Conservation (phyloP, 1,140 invertebrate genomes). For the Pachyrhynchus sulphureomaculatus region DNA sequence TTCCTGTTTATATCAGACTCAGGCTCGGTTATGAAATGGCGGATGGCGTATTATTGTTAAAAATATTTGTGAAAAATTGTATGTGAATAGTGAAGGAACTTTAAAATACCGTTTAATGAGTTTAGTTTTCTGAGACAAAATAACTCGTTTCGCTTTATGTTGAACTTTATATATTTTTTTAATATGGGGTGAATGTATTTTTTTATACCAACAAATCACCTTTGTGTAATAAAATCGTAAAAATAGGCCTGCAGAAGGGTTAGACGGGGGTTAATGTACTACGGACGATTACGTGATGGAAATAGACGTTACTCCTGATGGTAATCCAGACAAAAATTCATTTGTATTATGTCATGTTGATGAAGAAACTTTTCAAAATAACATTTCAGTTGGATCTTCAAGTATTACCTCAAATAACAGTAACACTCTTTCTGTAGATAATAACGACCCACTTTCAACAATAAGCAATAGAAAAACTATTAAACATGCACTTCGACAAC, state of each 20-base stretch:
- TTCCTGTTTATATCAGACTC: conserved; percentile 44
- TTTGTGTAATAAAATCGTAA: conserved; percentile 29
- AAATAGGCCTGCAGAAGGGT: conserved; percentile 3
- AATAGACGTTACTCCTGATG: conserved; percentile 49
- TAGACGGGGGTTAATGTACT: conserved; percentile 22
- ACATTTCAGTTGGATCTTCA: conserved; percentile 9
- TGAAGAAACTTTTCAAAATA: conserved; percentile 37
- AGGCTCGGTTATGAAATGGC: conserved; percentile 48
- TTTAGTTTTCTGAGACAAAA: neutral
- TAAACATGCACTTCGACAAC: conserved; percentile 73
- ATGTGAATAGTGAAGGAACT: conserved; percentile 1
- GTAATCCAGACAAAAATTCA: conserved; percentile 37
- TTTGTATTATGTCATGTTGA: conserved; percentile 37
- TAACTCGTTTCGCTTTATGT: neutral
- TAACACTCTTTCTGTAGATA: conserved; percentile 9
- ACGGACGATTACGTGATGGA: conserved; percentile 45
- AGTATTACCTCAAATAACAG: neutral
- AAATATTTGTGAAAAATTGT: conserved; percentile 23
- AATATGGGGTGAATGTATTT: conserved; percentile 39
- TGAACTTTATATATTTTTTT: neutral
- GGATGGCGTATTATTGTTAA: conserved; percentile 47
- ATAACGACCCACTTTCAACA: conserved; percentile 14
- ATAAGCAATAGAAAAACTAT: conserved; percentile 57
- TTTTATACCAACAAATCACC: conserved; percentile 18
- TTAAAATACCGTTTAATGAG: neutral